Evolutionary conservation across 2,797 vertebrate genomes (phyloP).

Genomic region (Esox lucius): DNA sequence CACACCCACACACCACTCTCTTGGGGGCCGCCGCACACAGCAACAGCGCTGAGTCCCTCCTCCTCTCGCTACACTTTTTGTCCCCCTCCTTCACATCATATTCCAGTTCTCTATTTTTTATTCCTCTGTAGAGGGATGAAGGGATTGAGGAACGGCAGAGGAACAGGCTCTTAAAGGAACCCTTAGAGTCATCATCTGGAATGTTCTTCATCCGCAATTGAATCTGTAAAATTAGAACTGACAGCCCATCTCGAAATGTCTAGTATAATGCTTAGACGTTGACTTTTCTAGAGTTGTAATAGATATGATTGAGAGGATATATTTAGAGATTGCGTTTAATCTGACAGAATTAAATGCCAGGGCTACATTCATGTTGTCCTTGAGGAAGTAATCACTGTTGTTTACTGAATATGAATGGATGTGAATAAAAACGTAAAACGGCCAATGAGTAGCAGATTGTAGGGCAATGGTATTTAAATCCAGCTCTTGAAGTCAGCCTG

Average conservation of each 20-base stretch:
- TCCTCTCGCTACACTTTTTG: background rate
- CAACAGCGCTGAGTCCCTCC: slow-evolving; percentile 2
- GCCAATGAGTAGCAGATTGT: too few species aligned
- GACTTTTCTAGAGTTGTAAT: background rate
- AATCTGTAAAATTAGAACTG: background rate
- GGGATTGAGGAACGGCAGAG: background rate
- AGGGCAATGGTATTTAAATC: too few species aligned
- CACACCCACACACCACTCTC: background rate
- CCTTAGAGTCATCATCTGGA: background rate
- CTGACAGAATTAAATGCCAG: slow-evolving; percentile 1
- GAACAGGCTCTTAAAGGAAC: background rate
- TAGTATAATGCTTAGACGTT: too few species aligned
- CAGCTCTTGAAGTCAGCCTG: too few species aligned
- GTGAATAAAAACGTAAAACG: background rate
- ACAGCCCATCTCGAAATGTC: background rate
- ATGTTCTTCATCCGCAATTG: background rate
- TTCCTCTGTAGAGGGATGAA: slow-evolving; percentile 14
- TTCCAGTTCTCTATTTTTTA: slow-evolving; percentile 21
- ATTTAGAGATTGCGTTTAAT: background rate
- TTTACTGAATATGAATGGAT: background rate
- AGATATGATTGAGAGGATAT: background rate
- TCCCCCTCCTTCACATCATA: slow-evolving; percentile 33
- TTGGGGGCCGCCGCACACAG: slow-evolving; percentile 47
- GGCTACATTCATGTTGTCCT: background rate
- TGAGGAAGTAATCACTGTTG: background rate